Conservation (phyloP, 1,140 invertebrate species). For the Popillia japonica region DNA sequence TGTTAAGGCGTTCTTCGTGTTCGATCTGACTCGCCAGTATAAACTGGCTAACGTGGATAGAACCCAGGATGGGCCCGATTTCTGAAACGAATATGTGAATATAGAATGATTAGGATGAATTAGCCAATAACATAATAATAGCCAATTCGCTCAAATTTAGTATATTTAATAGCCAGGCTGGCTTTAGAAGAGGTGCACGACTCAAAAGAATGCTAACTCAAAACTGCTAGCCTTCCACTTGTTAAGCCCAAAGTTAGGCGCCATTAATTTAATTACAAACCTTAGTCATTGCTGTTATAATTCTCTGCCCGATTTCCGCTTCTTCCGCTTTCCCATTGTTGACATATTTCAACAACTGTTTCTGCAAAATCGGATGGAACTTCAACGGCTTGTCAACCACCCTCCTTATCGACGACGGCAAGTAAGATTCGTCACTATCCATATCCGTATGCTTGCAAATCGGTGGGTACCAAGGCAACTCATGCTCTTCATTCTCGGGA, state of each 20-base stretch:
- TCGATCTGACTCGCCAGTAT: slow-evolving; percentile 73
- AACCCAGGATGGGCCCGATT: slow-evolving; percentile 72
- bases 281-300: slow-evolving; percentile 74
- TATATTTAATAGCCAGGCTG: no score
- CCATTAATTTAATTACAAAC: slow-evolving; percentile 58
- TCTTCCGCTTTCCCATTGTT: slow-evolving; percentile 65
- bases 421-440: slow-evolving; percentile 60
- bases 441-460: slow-evolving; percentile 65
- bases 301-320: slow-evolving; percentile 78
- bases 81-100: slow-evolving; percentile 59
- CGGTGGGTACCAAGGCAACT: slow-evolving; percentile 79
- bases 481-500: slow-evolving; percentile 67
- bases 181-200: no score
- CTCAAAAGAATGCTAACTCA: no score
- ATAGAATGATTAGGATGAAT: no score
- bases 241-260: no score
- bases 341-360: slow-evolving; percentile 67
- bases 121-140: no score
- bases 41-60: slow-evolving; percentile 71
- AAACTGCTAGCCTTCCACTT: no score
- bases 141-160: no score
- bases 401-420: slow-evolving; percentile 49
- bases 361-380: slow-evolving; percentile 50
- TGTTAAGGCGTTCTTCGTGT: slow-evolving; percentile 69
- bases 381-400: slow-evolving; percentile 53